Conservation (phyloP, 2,888 invertebrate species). For the Bombylius discolor region DNA sequence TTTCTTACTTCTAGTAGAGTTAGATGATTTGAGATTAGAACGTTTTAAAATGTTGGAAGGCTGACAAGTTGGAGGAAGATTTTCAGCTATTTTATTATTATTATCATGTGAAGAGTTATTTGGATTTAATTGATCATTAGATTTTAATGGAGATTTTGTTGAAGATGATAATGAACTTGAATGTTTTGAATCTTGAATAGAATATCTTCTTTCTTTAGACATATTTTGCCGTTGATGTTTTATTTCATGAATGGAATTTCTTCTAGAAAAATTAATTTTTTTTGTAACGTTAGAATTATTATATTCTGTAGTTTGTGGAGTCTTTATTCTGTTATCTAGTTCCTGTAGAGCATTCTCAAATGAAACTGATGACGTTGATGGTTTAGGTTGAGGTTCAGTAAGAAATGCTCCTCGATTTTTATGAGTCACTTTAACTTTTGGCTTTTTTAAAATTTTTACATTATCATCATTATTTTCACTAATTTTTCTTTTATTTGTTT, state of each 20-base stretch:
- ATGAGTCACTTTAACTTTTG: conserved; percentile 39
- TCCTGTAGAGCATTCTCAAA: no score
- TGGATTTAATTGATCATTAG: neutral
- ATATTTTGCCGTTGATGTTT: neutral
- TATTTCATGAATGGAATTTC: neutral
- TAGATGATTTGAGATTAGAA: neutral
- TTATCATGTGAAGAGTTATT: neutral
- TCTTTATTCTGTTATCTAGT: neutral
- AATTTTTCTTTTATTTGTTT: conserved; percentile 12
- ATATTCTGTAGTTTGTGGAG: neutral
- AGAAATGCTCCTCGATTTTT: conserved; percentile 46
- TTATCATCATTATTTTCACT: conserved; percentile 7
- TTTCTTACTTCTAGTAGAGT: conserved; percentile 7
- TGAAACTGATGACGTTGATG: neutral
- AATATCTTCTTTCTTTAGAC: no score
- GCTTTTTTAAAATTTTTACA: conserved; percentile 15
- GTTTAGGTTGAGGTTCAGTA: conserved; percentile 21
- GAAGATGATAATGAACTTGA: neutral
- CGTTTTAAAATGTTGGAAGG: no score
- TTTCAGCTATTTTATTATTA: neutral
- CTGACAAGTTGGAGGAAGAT: no score
- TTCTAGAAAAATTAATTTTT: neutral
- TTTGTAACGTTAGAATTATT: neutral
- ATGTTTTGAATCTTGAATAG: neutral
- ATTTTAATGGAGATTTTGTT: no score